A percentile compares a stretch with the other conserved stretches of the same genome.
Evolutionary conservation across 2,797 vertebrate genomes (phyloP).

Genomic region (Lemur catta): DNA sequence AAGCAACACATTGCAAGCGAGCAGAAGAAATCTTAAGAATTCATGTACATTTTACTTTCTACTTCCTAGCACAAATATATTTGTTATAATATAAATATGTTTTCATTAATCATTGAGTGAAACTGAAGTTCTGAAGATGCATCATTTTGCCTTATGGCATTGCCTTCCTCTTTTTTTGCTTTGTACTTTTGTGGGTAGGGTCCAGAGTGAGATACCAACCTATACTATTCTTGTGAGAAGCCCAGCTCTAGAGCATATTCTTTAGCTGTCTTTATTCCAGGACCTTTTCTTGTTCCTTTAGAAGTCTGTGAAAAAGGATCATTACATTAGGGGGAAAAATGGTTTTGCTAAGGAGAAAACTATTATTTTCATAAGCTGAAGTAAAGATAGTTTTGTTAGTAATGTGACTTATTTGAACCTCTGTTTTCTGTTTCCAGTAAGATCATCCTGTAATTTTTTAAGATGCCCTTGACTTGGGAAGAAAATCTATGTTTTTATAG

Average conservation of each 20-base stretch:
- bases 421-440: slow-evolving; percentile 41
- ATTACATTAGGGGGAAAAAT: background rate
- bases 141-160: background rate
- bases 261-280: slow-evolving; percentile 9
- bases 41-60: slow-evolving; percentile 25
- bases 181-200: background rate
- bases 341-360: slow-evolving; percentile 6
- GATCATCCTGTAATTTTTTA: slow-evolving; percentile 45
- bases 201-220: background rate
- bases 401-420: slow-evolving; percentile 33
- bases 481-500: slow-evolving; percentile 1
- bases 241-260: background rate
- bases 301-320: slow-evolving; percentile 10
- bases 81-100: slow-evolving; percentile 6
- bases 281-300: slow-evolving; percentile 14
- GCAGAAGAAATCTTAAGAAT: slow-evolving; percentile 37
- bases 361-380: slow-evolving; percentile 16
- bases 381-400: slow-evolving; percentile 46
- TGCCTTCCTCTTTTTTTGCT: background rate
- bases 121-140: slow-evolving; percentile 12
- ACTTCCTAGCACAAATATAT: background rate
- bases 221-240: background rate
- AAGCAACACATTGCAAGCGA: slow-evolving; percentile 19
- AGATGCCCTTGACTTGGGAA: slow-evolving; percentile 22
- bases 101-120: slow-evolving; percentile 42